Percentiles rank a stretch among this genome's conserved stretches.
Evolutionary conservation across 2,113 vertebrate species (phyloP).

Genomic region (Grammomys dolichurus): DNA sequence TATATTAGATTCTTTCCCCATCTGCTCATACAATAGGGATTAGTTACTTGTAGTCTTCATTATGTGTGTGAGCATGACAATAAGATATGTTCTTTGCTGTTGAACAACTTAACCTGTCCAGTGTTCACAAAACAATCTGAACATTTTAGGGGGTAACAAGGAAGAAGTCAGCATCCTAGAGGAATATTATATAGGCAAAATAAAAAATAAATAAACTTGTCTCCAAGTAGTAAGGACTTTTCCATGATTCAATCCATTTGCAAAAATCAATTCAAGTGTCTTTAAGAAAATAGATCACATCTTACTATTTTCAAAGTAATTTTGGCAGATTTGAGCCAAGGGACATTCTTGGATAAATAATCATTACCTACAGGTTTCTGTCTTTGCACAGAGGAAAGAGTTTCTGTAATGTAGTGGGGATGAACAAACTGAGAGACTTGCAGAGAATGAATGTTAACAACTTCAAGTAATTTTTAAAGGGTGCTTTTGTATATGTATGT

Average conservation of each 20-base stretch:
- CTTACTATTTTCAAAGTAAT: slow-evolving; percentile 22
- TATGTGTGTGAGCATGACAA: neutral
- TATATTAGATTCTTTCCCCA: slow-evolving; percentile 41
- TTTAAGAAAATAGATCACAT: neutral
- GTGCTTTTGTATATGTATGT: neutral
- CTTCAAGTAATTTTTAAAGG: slow-evolving; percentile 28
- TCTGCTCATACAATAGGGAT: slow-evolving; percentile 30
- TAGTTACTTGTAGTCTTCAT: neutral
- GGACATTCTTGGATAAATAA: neutral
- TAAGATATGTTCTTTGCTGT: neutral
- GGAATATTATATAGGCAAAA: neutral
- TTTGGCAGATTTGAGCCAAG: neutral
- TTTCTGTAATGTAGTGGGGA: neutral
- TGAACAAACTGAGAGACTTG: neutral
- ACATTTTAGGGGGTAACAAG: neutral
- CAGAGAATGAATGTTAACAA: neutral
- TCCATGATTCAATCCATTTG: neutral
- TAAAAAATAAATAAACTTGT: neutral
- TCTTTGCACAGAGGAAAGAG: neutral
- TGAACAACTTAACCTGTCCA: slow-evolving; percentile 45
- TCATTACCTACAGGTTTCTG: slow-evolving; percentile 7
- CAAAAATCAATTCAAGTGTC: neutral
- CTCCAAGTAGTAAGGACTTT: neutral
- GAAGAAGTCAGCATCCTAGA: slow-evolving; percentile 3
- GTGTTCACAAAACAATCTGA: slow-evolving; percentile 24